These are phyloP conservation scores for Heteronetta atricapilla DNA, from an alignment of 2,113 vertebrate genomes.

Conservation along the genomic window DNA sequence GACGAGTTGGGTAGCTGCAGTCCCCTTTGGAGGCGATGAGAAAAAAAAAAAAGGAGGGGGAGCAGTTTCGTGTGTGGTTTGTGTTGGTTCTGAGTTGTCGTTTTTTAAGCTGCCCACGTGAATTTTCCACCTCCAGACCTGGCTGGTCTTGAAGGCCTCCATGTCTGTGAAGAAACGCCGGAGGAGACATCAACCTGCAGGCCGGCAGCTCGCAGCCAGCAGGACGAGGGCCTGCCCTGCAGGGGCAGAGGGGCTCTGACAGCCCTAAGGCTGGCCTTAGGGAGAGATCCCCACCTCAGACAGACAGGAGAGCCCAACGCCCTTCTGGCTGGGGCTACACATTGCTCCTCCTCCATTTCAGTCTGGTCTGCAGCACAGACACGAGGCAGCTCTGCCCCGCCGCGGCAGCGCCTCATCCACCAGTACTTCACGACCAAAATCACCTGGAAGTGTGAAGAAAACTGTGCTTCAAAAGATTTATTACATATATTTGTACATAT, in stretches of 20 bases:
- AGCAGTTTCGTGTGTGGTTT: no score
- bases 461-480: constrained; percentile 76
- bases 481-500: constrained; percentile 70
- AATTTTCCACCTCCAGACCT: not conserved
- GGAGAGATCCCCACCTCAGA: not conserved
- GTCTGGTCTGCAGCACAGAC: not conserved
- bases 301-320: not conserved
- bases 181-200: not conserved
- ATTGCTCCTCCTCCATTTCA: not conserved
- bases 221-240: no score
- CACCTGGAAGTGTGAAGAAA: constrained; percentile 14
- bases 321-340: not conserved
- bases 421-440: not conserved
- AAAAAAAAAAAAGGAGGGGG: no score
- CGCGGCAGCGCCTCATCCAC: not conserved
- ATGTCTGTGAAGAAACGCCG: not conserved
- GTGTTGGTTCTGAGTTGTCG: no score
- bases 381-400: not conserved
- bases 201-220: not conserved
- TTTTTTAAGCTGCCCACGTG: not conserved
- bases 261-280: not conserved
- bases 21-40: not conserved
- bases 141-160: not conserved
- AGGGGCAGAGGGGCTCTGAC: not conserved
- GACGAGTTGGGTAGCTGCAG: not conserved